Evolutionary conservation across 2,797 vertebrate genomes (phyloP).

Genomic region (Novumbra hubbsi): DNA sequence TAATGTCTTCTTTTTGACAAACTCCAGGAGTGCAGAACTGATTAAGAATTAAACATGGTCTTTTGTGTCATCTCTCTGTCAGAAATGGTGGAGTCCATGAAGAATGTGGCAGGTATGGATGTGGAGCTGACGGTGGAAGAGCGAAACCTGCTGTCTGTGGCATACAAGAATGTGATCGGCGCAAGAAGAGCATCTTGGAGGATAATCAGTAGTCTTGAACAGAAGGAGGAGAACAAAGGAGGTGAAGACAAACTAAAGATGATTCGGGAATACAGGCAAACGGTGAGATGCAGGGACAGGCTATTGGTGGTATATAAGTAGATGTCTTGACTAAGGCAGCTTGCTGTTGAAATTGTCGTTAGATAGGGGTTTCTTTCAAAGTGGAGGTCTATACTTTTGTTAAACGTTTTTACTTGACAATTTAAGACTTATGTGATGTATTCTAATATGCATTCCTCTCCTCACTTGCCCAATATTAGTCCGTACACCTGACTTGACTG

Average conservation of each 20-base stretch:
- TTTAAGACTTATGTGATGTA: neutral
- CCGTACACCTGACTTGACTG: too few relatives aligned
- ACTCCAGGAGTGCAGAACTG: neutral
- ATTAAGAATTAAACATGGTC: neutral
- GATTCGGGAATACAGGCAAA: slow-evolving; percentile 95
- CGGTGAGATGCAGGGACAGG: slow-evolving; percentile 72
- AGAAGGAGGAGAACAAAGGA: slow-evolving; percentile 97
- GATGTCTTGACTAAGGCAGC: neutral
- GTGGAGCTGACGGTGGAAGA: slow-evolving; percentile 94
- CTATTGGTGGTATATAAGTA: neutral
- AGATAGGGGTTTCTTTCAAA: neutral
- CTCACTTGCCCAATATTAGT: too few relatives aligned
- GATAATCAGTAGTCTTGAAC: slow-evolving; percentile 98
- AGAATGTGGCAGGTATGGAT: slow-evolving; percentile 91
- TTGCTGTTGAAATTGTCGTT: neutral
- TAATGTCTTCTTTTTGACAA: neutral
- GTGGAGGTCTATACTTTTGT: neutral
- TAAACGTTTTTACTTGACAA: neutral
- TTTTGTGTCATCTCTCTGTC: neutral
- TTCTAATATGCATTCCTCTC: too few relatives aligned
- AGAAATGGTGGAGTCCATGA: slow-evolving; percentile 99
- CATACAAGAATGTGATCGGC: slow-evolving; percentile 96
- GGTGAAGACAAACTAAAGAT: slow-evolving; percentile 93
- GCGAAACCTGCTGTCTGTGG: slow-evolving; percentile 94
- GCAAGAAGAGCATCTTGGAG: slow-evolving; percentile 97